Evolutionary conservation across 2,113 vertebrate species (phyloP), one percentile per base, ranked within the genome.

Genomic region (Lophura nycthemera): DNA sequence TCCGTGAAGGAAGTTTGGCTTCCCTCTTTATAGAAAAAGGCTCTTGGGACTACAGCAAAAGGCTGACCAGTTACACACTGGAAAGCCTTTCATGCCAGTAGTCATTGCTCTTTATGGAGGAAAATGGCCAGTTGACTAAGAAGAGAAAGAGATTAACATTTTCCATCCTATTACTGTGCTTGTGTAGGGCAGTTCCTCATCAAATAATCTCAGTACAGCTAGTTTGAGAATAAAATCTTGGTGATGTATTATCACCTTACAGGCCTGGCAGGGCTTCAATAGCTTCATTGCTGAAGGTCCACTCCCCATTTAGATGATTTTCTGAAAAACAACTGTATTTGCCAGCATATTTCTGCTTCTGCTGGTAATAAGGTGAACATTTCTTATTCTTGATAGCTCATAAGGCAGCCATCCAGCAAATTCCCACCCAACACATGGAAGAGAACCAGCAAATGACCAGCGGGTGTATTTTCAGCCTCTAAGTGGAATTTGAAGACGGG

Each of bases 11-110:
- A 95, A 95, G 69, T 88, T 87, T 88, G 57, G 43, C 43, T 95
- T 93, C 76, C 20, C 65, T 81, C n/a, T 86, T 93, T 86, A 70
- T 29, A 96, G 88, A 71, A 92, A 86, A 87, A 90, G 65, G 43
- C 89, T 92, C 76, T 34, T 60, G 79, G 61, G 89, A 86, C 66
- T 57, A 5, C 5, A 1, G 64, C n/a, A 59, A 63, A 88, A 81
- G 56, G 38, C 69, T 75, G 90, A 61, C 79, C 89, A 90, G 85
- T 90, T 88, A 72, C 65, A 89, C 24, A 1, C 60, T 81, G 69
- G 87, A 88, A 97, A 82, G 72, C 30, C 38, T 83, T 72, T 18
- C 71, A 76, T 78, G 80, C 79, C 76, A 84, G 11, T 27, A 92
- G 89, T 84, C 54, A 36, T 70, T 91, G 70, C 52, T 38, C 43